Base-by-base conservation (phyloP, 2,797 vertebrate species). In the Gymnothorax javanicus region DNA sequence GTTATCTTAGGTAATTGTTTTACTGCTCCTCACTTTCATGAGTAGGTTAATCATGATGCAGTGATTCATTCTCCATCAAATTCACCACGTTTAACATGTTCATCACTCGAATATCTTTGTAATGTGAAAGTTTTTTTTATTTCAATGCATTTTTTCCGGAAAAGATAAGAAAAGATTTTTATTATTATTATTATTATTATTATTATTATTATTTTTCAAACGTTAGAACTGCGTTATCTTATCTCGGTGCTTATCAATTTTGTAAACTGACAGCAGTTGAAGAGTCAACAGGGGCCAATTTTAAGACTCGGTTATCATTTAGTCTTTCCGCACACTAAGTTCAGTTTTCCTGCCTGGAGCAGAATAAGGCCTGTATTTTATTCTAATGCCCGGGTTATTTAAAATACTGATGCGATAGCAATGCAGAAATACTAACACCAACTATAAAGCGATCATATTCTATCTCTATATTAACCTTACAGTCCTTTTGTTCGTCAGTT, bases 401-500 rank as follows among this genome's bases (percentile, higher is more conserved):
- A 20, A 75, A 43, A 17, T 75, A 25, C 27, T 52, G 54, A 86
- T 15, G 25, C 2, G 15, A 60, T 58, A 33, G 54, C 52, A 60
- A 86, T 20, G 77, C 25, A 3, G 73, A 50, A 25, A 69, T 84
- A 62, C n/a, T 4, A 23, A 79, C 27, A 56, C 20, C 25, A 23
- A 58, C n/a, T 12, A 75, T 67, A n/a, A 56, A 7, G 27, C 58
- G 20, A 54, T 85, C n/a, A 69, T 85, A 43, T 27, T 84, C 7
- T 54, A 87, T 88, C 12, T 77, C 15, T 84, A 27, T 27, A 27
- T 33, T 59, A 62, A 86, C 64, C 15, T 60, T 71, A 20, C 86
- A 86, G 77, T 87, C 85, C 90, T 85, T 93, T 88, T 52, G 90
- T 90, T 92, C 88, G 89, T 88, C 88, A 92, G 91, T 94, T 87